These are phyloP conservation scores for Calameuta filiformis DNA, from an alignment of 2,888 invertebrate species.

Conservation along the genomic window DNA sequence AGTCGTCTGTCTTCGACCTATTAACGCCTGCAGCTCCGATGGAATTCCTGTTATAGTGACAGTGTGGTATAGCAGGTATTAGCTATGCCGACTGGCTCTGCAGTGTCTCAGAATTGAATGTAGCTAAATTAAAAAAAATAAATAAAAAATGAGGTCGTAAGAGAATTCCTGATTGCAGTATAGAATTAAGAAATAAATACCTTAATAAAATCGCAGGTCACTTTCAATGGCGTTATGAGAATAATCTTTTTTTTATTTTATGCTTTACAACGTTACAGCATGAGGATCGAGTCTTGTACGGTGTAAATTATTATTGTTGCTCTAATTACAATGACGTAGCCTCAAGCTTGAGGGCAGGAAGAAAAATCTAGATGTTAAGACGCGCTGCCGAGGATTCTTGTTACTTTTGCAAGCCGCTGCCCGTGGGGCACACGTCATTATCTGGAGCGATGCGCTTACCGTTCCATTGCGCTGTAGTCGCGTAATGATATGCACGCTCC, in stretches of 20 bases:
- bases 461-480: slow-evolving; percentile 28
- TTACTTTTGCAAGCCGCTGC: slow-evolving; percentile 24
- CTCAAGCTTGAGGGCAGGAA: slow-evolving; percentile 25
- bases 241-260: not conserved
- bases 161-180: not conserved
- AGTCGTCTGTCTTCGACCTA: not conserved
- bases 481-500: slow-evolving; percentile 42
- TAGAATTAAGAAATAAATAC: not conserved
- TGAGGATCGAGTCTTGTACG: slow-evolving; percentile 9
- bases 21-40: not conserved
- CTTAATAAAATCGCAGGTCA: not conserved
- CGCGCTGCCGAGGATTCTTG: slow-evolving; percentile 12
- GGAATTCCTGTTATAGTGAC: not conserved
- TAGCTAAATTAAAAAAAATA: no score
- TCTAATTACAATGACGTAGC: slow-evolving; percentile 42
- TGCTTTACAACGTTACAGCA: not conserved
- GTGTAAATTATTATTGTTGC: slow-evolving; percentile 43
- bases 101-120: not conserved
- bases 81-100: not conserved
- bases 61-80: not conserved
- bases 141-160: not conserved
- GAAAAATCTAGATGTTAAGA: slow-evolving; percentile 5
- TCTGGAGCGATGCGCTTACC: slow-evolving; percentile 40
- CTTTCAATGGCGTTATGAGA: not conserved
- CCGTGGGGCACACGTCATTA: slow-evolving; percentile 48